Percentiles rank a stretch among this genome's conserved stretches.
Evolutionary conservation across 2,797 vertebrate species (phyloP).

Genomic region (Dermochelys coriacea): DNA sequence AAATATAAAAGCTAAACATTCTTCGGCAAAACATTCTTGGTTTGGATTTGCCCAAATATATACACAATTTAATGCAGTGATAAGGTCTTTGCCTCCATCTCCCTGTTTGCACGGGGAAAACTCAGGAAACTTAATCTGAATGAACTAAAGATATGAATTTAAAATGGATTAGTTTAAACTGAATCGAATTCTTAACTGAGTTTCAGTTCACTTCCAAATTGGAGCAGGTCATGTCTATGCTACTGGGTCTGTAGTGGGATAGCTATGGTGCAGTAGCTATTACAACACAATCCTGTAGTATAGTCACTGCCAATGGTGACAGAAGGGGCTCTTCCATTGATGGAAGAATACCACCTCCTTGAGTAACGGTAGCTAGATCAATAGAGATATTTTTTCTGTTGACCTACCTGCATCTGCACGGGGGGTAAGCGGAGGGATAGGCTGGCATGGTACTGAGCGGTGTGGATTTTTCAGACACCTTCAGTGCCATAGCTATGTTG

Average conservation of each 20-base stretch:
- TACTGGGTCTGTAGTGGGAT: not conserved
- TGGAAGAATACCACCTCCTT: not conserved
- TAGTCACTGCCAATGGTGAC: not conserved
- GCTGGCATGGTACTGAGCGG: not conserved
- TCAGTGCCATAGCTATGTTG: too few relatives aligned
- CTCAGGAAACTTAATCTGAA: not conserved
- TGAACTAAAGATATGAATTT: not conserved
- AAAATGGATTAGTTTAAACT: not conserved
- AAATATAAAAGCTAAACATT: accelerated
- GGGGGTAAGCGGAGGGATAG: accelerated
- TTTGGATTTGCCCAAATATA: not conserved
- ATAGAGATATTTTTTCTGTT: not conserved
- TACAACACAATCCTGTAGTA: not conserved
- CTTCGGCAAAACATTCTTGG: conserved; percentile 21
- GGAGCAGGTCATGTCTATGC: not conserved
- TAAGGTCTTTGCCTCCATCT: not conserved
- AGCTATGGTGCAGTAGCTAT: too few relatives aligned
- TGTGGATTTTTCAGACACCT: too few relatives aligned
- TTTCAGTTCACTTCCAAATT: not conserved
- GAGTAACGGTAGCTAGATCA: not conserved
- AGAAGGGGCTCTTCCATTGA: not conserved
- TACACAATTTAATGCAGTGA: conserved; percentile 32
- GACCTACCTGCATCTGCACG: not conserved
- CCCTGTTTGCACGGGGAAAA: not conserved
- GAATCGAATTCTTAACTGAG: not conserved